Base-by-base conservation (phyloP, 2,113 vertebrate genomes). In the Myrmophylax atrothorax region DNA sequence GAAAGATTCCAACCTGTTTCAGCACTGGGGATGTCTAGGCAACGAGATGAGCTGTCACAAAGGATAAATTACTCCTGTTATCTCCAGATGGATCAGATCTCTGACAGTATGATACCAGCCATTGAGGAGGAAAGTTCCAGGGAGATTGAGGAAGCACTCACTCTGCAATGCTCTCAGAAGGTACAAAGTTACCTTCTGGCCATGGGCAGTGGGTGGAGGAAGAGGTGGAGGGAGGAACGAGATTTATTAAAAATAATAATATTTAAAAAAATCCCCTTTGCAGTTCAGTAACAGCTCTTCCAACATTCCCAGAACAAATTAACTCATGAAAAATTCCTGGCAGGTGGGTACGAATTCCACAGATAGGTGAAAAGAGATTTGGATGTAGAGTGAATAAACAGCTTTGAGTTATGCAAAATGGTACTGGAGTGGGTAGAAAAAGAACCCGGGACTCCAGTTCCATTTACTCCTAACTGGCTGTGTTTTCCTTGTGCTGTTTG, bases 51-150 rank as follows among this genome's bases (percentile, higher is more conserved):
- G 49, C 37, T 89, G 76, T 79, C 64, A 40, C 31, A 62, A 84
- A 89, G 13, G 35, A 92, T 90, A 68, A 93, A 90, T 93, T 59
- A 40, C 31, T 70, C 18, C 49, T 84, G 38, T 50, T 95, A 95
- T 96, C 72, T 90, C 55, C 79, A 88, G 79, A 84, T 81, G 79
- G 90, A 93, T 94, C 92, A 55, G 49, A 18, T 86, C 63, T 95
- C 75, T 2, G 12, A 49, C 29, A 50, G n/a, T 28, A 66, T 72
- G 81, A 76, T 80, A 73, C 40, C 35, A 86, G 47, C 29, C 37
- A 18, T 64, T 53, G n/a, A 13, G 26, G 68, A 94, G 73, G 37
- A 75, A 93, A 53, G 56, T 87, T 96, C 60, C 55, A 73, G 88
- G 83, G 52, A 88, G 59, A 58, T 49, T 87, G 80, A 84, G 60